Percentiles rank a stretch among this genome's conserved stretches.
Evolutionary conservation across 2,797 vertebrate species (phyloP).

Genomic region (Rachycentron canadum): DNA sequence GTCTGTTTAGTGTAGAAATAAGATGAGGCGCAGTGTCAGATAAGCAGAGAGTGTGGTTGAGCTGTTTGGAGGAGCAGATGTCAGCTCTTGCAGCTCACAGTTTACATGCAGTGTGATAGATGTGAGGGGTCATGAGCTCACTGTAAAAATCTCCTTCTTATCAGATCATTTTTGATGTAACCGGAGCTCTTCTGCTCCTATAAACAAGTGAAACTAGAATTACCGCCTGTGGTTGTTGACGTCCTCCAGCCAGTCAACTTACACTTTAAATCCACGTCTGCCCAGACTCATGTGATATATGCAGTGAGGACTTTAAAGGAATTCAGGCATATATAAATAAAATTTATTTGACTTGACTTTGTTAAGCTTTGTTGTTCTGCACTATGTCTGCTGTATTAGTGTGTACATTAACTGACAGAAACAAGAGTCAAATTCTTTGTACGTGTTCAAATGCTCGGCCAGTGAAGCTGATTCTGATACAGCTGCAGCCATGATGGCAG

Average conservation of each 20-base stretch:
- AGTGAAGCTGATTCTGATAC: neutral
- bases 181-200: neutral
- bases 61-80: constrained; percentile 49
- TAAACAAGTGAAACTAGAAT: neutral
- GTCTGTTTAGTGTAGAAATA: constrained; percentile 5
- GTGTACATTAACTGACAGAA: neutral
- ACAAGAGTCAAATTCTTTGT: neutral
- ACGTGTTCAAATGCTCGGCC: neutral
- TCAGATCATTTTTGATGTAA: neutral
- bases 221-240: too few relatives aligned
- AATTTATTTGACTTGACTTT: too few relatives aligned
- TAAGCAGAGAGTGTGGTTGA: constrained; percentile 40
- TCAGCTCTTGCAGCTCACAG: constrained; percentile 24
- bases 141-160: neutral
- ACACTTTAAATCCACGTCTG: neutral
- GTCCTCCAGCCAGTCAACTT: neutral
- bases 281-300: neutral
- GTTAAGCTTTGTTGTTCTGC: too few relatives aligned
- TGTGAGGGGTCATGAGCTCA: neutral
- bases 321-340: too few relatives aligned
- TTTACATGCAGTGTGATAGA: constrained; percentile 22
- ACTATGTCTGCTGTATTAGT: too few relatives aligned
- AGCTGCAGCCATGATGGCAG: too few relatives aligned
- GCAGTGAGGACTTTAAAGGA: too few relatives aligned
- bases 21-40: constrained; percentile 20